Base-by-base conservation (phyloP, 2,797 vertebrate species). In the Phrynocephalus forsythii region DNA sequence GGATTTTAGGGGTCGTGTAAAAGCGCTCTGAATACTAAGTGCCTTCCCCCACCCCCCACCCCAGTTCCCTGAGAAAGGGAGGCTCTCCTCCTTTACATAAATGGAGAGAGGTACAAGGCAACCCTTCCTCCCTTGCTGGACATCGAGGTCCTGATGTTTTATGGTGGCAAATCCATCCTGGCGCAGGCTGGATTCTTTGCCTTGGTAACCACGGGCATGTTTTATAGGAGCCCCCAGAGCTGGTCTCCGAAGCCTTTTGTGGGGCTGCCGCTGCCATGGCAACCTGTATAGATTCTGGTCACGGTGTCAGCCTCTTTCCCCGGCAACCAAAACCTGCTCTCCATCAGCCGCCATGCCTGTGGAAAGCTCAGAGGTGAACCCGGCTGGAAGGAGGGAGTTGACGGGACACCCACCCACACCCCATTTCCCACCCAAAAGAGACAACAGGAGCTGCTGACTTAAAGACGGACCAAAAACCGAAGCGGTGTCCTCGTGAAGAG, bases 241-340 rank as follows among this genome's bases (percentile, higher is more conserved):
- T 66, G 67, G 63, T 80, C 75, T 87, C 84, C 9, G 66, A 83
- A 87, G 77, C 52, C 72, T 83, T 72, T 79, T 86, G 80, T 60
- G 85, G 82, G 60, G 89, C 63, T 87, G 90, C 91, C 44, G 26
- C 68, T 76, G 38, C 89, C 73, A 90, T 92, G 56, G 89, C 56
- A 90, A 92, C 91, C 85, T 76, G 38, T 92, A 89, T 68, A 60
- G 87, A 92, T 92, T 88, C 91, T 85, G 87, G 87, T 92, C 91
- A 92, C 84, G 84, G 91, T 84, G 82, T 67, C 87, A 52, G 76
- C 67, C 28, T 79, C 87, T 63, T 63, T 66, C 67, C 77, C n/a
- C 52, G 67, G 67, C 86, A 73, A 8, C 87, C 87, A 72, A 56
- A 78, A 60, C 82, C 30, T 66, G 38, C 44, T 79, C 66, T 44